phyloP scores from a whole-genome alignment of 1,140 invertebrate genomes.

The Papilio machaon region DNA sequence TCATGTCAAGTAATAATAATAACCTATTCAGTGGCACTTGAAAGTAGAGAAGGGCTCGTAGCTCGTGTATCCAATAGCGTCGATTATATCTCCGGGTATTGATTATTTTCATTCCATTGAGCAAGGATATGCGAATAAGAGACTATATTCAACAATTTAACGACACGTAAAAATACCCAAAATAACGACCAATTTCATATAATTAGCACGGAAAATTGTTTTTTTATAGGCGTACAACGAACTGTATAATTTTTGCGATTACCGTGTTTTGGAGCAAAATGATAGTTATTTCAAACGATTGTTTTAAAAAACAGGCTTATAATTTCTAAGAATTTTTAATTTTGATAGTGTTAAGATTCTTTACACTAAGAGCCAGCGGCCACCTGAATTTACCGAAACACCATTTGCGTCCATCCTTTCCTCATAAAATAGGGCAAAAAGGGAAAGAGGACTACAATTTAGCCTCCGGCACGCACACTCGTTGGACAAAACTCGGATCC shows the following conservation, averaged over 20 bases:
- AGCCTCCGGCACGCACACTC: too few relatives aligned
- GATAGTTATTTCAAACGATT: neutral
- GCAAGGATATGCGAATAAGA: neutral
- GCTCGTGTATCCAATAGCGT: conserved; percentile 9
- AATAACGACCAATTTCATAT: neutral
- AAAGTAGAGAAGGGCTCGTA: neutral
- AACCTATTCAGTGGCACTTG: neutral
- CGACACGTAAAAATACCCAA: neutral
- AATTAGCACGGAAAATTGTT: neutral
- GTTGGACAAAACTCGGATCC: too few relatives aligned
- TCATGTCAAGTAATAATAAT: neutral
- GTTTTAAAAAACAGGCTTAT: too few relatives aligned
- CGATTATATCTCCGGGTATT: conserved; percentile 1
- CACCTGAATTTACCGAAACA: too few relatives aligned
- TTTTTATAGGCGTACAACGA: neutral
- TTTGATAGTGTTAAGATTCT: too few relatives aligned
- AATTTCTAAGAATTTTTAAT: too few relatives aligned
- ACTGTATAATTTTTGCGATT: neutral
- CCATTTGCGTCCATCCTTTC: too few relatives aligned
- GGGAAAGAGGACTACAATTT: too few relatives aligned
- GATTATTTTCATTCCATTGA: conserved; percentile 23
- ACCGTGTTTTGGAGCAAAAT: neutral
- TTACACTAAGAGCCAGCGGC: too few relatives aligned
- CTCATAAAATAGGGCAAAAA: too few relatives aligned
- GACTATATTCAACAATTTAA: neutral